Evolutionary conservation across 1,140 invertebrate genomes (phyloP).

Genomic region (Tetranychus urticae): DNA sequence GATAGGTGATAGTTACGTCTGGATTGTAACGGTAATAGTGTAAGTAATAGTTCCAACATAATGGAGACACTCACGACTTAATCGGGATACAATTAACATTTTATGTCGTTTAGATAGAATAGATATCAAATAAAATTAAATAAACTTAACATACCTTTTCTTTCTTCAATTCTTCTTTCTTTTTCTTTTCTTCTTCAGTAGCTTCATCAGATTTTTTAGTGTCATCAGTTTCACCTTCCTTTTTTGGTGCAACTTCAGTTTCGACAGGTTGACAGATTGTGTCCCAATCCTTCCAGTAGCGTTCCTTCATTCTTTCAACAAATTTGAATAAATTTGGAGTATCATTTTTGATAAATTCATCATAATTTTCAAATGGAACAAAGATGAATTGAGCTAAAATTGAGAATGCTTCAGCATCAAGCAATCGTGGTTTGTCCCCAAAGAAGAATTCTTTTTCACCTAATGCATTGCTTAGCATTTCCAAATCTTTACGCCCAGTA

Average conservation of each 20-base stretch:
- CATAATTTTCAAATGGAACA: slow-evolving; percentile 12
- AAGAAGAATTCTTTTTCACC: slow-evolving; percentile 82
- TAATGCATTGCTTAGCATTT: slow-evolving; percentile 61
- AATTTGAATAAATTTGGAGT: slow-evolving; percentile 16
- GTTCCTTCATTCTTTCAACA: slow-evolving; percentile 16
- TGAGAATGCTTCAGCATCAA: slow-evolving; percentile 17
- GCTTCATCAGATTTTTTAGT: slow-evolving; percentile 32
- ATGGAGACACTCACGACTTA: too few relatives aligned
- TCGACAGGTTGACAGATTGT: slow-evolving; percentile 56
- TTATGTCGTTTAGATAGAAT: too few relatives aligned
- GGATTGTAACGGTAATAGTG: too few relatives aligned
- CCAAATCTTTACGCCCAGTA: slow-evolving; percentile 66
- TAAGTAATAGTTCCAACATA: too few relatives aligned
- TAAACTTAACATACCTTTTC: slow-evolving; percentile 3
- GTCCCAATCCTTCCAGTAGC: slow-evolving; percentile 67
- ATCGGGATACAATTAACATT: too few relatives aligned
- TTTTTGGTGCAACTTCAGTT: slow-evolving; percentile 53
- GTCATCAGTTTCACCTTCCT: slow-evolving; percentile 41
- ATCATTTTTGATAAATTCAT: slow-evolving; percentile 14
- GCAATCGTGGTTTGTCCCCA: slow-evolving; percentile 60
- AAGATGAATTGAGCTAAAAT: slow-evolving; percentile 12
- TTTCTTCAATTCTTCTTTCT: slow-evolving; percentile 37
- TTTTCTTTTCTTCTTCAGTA: slow-evolving; percentile 10
- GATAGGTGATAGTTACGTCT: too few relatives aligned
- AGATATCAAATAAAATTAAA: too few relatives aligned